Base-by-base conservation (phyloP, 2,888 invertebrate species). In the Endomychus coccineus region DNA sequence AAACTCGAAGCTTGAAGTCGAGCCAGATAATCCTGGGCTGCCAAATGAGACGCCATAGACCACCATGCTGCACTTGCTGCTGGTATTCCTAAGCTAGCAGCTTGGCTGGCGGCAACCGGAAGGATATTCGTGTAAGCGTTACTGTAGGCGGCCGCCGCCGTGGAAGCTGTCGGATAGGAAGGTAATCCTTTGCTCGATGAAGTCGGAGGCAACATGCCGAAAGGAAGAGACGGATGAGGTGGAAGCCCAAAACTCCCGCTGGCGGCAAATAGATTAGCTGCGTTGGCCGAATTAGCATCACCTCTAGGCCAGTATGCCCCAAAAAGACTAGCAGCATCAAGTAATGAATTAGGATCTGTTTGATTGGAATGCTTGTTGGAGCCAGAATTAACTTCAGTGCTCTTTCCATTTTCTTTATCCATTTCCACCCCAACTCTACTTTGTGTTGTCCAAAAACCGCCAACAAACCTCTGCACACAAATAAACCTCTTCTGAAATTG, bases 31-130 rank as follows among this genome's bases (percentile, higher is more conserved):
- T 89, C 88, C 64, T 89, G 89, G 1, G 88, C 87, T 19, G 88
- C 88, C 51, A 89, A 70, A 62, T 89, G 88, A 16, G 83, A 83
- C 24, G 88, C 87, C 84, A 89, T 87, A 13, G 85, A 85, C 87
- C 88, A 89, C 89, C 89, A 89, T 39, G 84, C 83, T 52, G 83
- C 83, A 82, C 81, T 82, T 56, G 81, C 80, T 43, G 78, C 78
- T 40, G 83, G 82, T 56, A 85, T 71, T 47, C 86, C 85, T 55
- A 87, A 71, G 57, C 83, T 84, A 35, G 86, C 86, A 22, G 87
- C 87, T 67, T 87, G 87, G 61, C 83, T 85, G 48, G 86, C 87
- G 33, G 86, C 86, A 51, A 85, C 86, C 48, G 85, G 84, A 58
- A 87, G 76, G 36, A 86, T 84, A 51, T 77, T 77, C 48, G 78